A percentile compares a stretch with the other conserved stretches of the same genome.
These are phyloP conservation scores for Pangasianodon hypophthalmus DNA, from an alignment of 2,113 vertebrate species.

Conservation along the genomic window DNA sequence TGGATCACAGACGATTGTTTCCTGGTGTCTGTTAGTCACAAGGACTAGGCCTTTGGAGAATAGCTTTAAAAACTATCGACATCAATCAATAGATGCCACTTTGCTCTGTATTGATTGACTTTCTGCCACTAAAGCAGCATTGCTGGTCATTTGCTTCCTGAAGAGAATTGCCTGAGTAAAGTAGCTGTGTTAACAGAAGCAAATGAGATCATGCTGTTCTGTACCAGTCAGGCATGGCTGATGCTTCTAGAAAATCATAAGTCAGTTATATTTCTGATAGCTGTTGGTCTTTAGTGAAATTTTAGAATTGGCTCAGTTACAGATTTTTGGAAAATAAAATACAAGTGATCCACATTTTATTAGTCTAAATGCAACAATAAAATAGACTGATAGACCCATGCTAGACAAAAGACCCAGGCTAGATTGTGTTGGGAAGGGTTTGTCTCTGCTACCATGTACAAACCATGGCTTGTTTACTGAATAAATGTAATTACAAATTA, in stretches of 20 bases:
- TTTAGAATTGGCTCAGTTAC: not conserved
- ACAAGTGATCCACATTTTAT: not conserved
- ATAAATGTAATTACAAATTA: not conserved
- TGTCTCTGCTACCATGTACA: not conserved
- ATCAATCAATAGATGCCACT: conserved; percentile 64
- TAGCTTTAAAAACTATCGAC: conserved; percentile 63
- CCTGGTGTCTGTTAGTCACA: conserved; percentile 65
- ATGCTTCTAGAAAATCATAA: not conserved
- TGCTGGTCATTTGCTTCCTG: conserved; percentile 34
- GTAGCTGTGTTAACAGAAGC: conserved; percentile 27
- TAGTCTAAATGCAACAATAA: not conserved
- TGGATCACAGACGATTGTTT: conserved; percentile 71
- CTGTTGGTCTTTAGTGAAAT: not conserved
- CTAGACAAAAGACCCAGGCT: not conserved
- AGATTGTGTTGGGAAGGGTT: not conserved
- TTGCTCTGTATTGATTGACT: conserved; percentile 65
- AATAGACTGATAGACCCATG: not conserved
- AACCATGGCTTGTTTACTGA: not conserved
- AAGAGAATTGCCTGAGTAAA: conserved; percentile 28
- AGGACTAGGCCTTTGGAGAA: conserved; percentile 57
- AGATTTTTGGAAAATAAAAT: not conserved
- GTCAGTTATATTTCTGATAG: not conserved
- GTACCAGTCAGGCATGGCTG: not conserved
- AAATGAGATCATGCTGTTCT: conserved; percentile 7
- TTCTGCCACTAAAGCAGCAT: conserved; percentile 55